Conservation (phyloP, 2,797 vertebrate genomes). For the Myoxocephalus aenaeus region DNA sequence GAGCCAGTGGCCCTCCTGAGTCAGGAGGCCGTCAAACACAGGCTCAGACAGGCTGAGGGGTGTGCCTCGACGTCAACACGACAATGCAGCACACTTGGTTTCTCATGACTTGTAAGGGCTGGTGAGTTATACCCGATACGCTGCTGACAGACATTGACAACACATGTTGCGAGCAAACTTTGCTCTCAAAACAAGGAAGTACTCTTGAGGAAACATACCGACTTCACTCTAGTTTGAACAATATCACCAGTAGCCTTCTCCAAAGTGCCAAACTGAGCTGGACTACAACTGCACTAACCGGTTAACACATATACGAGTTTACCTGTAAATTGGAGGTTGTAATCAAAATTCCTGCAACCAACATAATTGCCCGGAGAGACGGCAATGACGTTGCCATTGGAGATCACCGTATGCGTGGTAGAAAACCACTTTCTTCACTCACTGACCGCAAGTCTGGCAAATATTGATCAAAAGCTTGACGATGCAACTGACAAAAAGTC, state of each 20-base stretch:
- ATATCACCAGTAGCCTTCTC: not conserved
- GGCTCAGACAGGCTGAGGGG: constrained; percentile 71
- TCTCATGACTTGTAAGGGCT: constrained; percentile 4
- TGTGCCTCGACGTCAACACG: constrained; percentile 51
- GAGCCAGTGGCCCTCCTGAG: constrained; percentile 27
- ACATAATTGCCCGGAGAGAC: not conserved
- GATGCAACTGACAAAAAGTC: constrained; percentile 5
- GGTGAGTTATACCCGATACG: constrained; percentile 11
- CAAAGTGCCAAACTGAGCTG: not conserved
- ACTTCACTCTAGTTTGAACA: not conserved
- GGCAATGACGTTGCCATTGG: not conserved
- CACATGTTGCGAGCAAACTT: not conserved
- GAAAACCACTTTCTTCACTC: not conserved
- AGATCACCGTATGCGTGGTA: not conserved
- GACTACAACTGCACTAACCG: not conserved
- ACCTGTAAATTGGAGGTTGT: constrained; percentile 2
- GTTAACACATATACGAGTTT: not conserved
- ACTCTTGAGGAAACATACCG: not conserved
- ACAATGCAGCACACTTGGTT: constrained; percentile 39
- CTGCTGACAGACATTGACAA: constrained; percentile 1
- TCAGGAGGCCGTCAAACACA: constrained; percentile 43
- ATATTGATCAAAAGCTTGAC: constrained; percentile 9
- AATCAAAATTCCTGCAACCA: constrained; percentile 16
- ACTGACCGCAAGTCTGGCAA: constrained; percentile 11
- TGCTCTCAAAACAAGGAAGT: not conserved